Evolutionary conservation across 2,888 invertebrate species (phyloP).

Genomic region (Reticulitermes lucifugus): DNA sequence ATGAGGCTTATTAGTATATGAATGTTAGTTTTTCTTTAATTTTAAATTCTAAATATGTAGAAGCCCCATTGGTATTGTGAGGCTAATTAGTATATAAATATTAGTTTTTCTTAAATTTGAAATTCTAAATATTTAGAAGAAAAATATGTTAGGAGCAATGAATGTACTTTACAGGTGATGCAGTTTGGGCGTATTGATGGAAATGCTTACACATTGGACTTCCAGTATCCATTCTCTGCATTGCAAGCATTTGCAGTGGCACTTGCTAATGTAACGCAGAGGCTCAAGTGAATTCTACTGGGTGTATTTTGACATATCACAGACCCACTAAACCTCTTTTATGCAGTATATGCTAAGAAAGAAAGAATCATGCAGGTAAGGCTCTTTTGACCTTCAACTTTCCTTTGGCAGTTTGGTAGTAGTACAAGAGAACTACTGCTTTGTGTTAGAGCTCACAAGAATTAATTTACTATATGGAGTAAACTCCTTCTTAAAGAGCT

Average conservation of each 20-base stretch:
- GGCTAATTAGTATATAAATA: no score
- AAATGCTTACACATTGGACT: slow-evolving; percentile 98
- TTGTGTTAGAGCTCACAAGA: no score
- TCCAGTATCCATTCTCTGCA: slow-evolving; percentile 98
- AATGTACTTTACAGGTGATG: slow-evolving; percentile 82
- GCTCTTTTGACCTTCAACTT: background rate
- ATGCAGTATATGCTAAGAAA: slow-evolving; percentile 6
- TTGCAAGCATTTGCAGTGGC: slow-evolving; percentile 99
- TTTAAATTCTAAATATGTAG: no score
- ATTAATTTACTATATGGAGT: no score
- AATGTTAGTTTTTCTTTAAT: no score
- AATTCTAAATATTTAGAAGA: no score
- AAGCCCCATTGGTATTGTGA: no score
- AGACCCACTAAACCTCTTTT: slow-evolving; percentile 10
- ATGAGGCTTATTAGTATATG: no score
- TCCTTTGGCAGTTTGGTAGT: background rate
- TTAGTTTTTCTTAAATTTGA: no score
- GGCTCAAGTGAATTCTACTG: slow-evolving; percentile 76
- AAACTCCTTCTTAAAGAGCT: no score
- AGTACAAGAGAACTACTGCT: no score
- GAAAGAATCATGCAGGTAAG: slow-evolving; percentile 29
- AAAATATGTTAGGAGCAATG: no score
- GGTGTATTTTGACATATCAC: slow-evolving; percentile 44
- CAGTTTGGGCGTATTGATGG: slow-evolving; percentile 99
- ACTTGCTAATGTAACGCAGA: slow-evolving; percentile 94